Percentiles rank a stretch among this genome's conserved stretches.
These are phyloP conservation scores for Blastomussa wellsi DNA, from an alignment of 92 coral and sea anemone species.

Conservation along the genomic window DNA sequence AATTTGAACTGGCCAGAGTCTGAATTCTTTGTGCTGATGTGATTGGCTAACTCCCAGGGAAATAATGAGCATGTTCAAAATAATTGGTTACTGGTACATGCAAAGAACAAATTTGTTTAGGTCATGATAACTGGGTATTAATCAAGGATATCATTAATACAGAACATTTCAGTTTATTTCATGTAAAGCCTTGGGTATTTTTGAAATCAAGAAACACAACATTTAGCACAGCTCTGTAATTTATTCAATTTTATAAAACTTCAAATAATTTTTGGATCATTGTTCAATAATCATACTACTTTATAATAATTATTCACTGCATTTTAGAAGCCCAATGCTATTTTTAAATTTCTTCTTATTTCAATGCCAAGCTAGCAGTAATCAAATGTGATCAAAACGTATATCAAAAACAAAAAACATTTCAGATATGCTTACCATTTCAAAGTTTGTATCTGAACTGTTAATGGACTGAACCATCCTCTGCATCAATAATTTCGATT, in stretches of 20 bases:
- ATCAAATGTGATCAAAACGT: neutral
- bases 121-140: too few species aligned
- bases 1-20: too few species aligned
- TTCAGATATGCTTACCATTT: neutral
- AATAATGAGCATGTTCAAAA: too few species aligned
- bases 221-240: conserved; percentile 5
- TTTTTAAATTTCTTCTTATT: neutral
- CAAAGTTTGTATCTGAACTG: neutral
- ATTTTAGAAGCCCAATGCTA: neutral
- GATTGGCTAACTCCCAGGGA: too few species aligned
- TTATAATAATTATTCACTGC: neutral
- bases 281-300: neutral
- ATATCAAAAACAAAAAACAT: neutral
- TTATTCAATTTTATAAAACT: conserved; percentile 5
- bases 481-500: neutral
- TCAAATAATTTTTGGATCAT: neutral
- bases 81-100: too few species aligned
- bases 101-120: too few species aligned
- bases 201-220: neutral
- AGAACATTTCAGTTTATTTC: neutral
- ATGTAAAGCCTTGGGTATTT: neutral
- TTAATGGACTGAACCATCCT: neutral
- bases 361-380: neutral
- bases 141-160: neutral
- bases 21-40: too few species aligned